Base-by-base conservation (phyloP, 2,888 invertebrate genomes). In the Caenorhabditis sp. region DNA sequence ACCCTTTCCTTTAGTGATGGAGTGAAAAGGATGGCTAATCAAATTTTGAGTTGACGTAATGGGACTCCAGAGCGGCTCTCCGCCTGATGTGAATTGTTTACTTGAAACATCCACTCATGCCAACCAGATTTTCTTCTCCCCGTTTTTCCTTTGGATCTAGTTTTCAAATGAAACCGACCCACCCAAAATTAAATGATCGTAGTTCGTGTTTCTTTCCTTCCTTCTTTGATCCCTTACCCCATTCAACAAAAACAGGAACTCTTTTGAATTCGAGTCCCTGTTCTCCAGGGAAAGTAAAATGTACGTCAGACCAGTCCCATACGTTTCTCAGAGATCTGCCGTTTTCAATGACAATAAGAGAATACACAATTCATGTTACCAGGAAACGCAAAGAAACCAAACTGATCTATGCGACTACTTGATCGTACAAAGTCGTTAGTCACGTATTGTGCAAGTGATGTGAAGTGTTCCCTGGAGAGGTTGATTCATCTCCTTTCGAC, bases 21-120 rank as follows among this genome's bases (percentile, higher is more conserved):
- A 40, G 53, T 71, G 55, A 58, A 32, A 58, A n/a, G 11, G 11
- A 47, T 35, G 67, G 67, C 67, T 67, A 76, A 76, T 76, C 67
- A 61, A 67, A 76, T 76, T 76, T 53, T 53, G 51, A 76, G 53
- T 76, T 76, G 67, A 67, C 67, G 76, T 68, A 76, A 76, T 76
- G 67, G 65, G 65, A 58, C 47, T 53, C 62, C 40, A 26, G 58
- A 55, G 58, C 68, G 50, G 28, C 58, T n/a, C 32, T n/a, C 47
- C 47, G 18, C 6, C 47, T 5, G 24, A 56, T 53, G 58, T 50
- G 65, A 65, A 67, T 76, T 76, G 76, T 67, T 76, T 76, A 67
- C 61, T 76, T 76, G 76, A 76, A 76, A 76, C 67, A 67, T 67
- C 61, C 76, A 51, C 50, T 24, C 22, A 18, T 24, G 44, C 53